phyloP scores from a whole-genome alignment of 2,888 invertebrate genomes.

The Zelleria hepariella region DNA sequence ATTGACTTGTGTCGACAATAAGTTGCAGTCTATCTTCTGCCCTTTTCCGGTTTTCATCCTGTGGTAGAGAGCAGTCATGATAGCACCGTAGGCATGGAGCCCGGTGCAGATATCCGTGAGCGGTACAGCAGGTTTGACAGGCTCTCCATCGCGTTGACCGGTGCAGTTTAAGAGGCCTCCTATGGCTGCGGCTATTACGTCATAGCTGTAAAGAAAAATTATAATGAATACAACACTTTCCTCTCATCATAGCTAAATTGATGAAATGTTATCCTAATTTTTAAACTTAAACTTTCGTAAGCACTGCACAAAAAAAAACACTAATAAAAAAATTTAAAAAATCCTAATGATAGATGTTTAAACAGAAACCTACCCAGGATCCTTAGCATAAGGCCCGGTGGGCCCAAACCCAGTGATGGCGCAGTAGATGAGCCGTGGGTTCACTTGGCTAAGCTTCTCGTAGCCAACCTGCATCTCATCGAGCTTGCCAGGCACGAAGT shows the following conservation, averaged over 20 bases:
- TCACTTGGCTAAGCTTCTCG: conserved; percentile 75
- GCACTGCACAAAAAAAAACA: no score
- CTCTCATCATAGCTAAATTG: no score
- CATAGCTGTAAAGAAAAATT: conserved; percentile 73
- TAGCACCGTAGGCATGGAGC: conserved; percentile 94
- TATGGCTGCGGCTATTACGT: conserved; percentile 94
- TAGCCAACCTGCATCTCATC: conserved; percentile 85
- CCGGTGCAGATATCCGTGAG: conserved; percentile 95
- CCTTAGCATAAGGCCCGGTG: conserved; percentile 85
- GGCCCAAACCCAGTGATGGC: conserved; percentile 94
- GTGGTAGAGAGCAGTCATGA: conserved; percentile 89
- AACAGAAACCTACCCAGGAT: conserved; percentile 77
- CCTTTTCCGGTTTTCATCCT: conserved; percentile 84
- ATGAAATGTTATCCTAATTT: no score
- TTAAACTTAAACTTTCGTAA: no score
- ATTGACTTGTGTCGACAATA: conserved; percentile 93
- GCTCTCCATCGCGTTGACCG: conserved; percentile 85
- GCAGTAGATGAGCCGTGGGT: conserved; percentile 90
- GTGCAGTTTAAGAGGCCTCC: conserved; percentile 93
- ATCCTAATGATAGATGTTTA: no score
- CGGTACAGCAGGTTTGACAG: conserved; percentile 93
- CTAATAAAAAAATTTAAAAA: no score
- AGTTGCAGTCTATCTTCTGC: conserved; percentile 93
- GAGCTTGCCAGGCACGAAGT: conserved; percentile 93
- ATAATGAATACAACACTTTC: no score